Evolutionary conservation across 2,888 invertebrate species (phyloP), one percentile per base, ranked within the genome.

Genomic region (Merodon equestris): DNA sequence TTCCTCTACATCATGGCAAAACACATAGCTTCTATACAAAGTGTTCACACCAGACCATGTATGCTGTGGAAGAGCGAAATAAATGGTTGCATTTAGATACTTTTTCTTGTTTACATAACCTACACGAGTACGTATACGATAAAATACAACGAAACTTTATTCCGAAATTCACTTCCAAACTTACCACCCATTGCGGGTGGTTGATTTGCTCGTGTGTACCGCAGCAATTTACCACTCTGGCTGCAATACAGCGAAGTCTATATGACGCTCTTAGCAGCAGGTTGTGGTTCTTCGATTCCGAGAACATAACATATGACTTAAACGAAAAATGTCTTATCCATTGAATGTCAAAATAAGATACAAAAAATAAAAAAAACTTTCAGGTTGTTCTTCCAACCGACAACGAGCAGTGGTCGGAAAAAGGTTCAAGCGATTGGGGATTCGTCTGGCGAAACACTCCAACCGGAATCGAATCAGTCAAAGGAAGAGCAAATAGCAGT

Each of bases 81-180:
- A 54, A 57, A 68, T 36, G 57, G 44, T 58, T 44, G 36, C 64
- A 50, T 57, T 58, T 42, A 40, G 12, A 18, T 63, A 13, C 10
- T n/a, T 48, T 56, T 10, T 19, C 13, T 0, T n/a, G 4, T 44
- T 27, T 27, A 27, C 27, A 27, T 7, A 4, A 40, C 12, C 7
- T 9, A 58, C 47, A 42, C 27, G 36, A 51, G 70, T 58, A 60
- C 70, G 12, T 58, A 63, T 75, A n/a, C 18, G 18, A 40, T 36
- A 64, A 76, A 76, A 58, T 66, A 72, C 38, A 50, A 34, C n/a
- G 18, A 61, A 72, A 77, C 45, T 77, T 77, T 72, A 67, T 61
- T 56, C 51, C 44, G 15, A 61, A 72, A 72, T 72, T 56, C 56
- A 77, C 66, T 77, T 61, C 50, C n/a, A 13, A 72, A 77, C 40